Conservation (phyloP, 2,113 vertebrate species). For the Gobiocypris rarus region DNA sequence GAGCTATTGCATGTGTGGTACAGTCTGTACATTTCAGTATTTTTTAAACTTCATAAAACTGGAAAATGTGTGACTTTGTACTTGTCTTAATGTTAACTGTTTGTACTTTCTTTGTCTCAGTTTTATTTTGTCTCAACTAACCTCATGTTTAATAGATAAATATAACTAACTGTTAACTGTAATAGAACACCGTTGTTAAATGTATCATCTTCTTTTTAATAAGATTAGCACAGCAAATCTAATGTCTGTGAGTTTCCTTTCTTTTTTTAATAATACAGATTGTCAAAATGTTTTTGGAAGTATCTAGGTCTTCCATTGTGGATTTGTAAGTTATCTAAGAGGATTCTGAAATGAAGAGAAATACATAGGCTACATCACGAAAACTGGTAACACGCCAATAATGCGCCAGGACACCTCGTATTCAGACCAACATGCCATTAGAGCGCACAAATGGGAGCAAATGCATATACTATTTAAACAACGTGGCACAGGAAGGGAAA, state of each 20-base stretch:
- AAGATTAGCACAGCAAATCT: not conserved
- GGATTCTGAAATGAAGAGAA: not conserved
- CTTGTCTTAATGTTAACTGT: conserved; percentile 75
- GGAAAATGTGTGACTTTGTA: conserved; percentile 67
- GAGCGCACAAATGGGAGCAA: too few species aligned
- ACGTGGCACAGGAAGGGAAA: too few species aligned
- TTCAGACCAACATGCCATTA: too few species aligned
- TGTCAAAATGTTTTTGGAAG: too few species aligned
- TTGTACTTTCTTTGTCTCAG: conserved; percentile 73
- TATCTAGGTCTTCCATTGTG: too few species aligned
- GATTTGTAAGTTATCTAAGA: too few species aligned
- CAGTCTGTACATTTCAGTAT: conserved; percentile 68
- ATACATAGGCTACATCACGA: not conserved
- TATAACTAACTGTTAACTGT: conserved; percentile 55
- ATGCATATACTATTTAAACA: too few species aligned
- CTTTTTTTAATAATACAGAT: too few species aligned
- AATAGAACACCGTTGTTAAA: conserved; percentile 59
- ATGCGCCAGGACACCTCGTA: too few species aligned
- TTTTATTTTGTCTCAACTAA: conserved; percentile 49
- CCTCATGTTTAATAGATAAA: conserved; percentile 51
- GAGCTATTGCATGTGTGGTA: conserved; percentile 68
- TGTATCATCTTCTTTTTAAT: not conserved
- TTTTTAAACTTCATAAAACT: conserved; percentile 62
- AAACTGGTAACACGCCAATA: too few species aligned
- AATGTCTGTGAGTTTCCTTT: too few species aligned